Base-by-base conservation (phyloP, 2,113 vertebrate genomes). In the Naja naja region DNA sequence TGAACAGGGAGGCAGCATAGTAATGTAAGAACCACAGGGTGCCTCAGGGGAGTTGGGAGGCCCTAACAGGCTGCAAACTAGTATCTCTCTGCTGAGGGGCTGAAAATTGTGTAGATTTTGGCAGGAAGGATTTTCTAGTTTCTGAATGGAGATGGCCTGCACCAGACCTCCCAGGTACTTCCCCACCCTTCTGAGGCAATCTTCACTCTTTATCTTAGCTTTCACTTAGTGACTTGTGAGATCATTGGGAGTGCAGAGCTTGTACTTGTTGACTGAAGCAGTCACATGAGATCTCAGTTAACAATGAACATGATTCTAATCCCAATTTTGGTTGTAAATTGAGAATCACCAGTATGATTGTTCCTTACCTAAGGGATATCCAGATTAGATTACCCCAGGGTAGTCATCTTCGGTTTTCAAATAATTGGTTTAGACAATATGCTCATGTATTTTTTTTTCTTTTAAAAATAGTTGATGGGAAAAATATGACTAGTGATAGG, bases 401-500 rank as follows among this genome's bases (percentile, higher is more conserved):
- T n/a, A 69, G n/a, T 69, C 30, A 69, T 7, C 69, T 6, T 16
- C 69, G 18, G 16, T 74, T 74, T 74, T 34, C 34, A 34, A 74
- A 74, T 34, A n/a, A 34, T 39, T 74, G 14, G n/a, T 74, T 74
- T 81, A 22, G 34, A 81, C 39, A 81, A 81, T 39, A 53, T 52
- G 5, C 3, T 88, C 3, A n/a, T 47, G 25, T 89, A 49, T 85
- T 89, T 54, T 39, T 85, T 89, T 95, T 54, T 52, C 27, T 49
- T 69, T 52, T 1, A 20, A 34, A 39, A 90, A 23, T 23, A 53
- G 47, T 11, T 90, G 30, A 52, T 94, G 85, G 58, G 0, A 95
- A 96, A 97, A 88, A 95, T 96, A 92, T 95, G 97, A 95, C 96
- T 96, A 58, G 93, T 69, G 12, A n/a, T n/a, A 69, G 30, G 1